Evolutionary conservation across 2,797 vertebrate genomes (phyloP).

Genomic region (Melanotaenia pygmaea): DNA sequence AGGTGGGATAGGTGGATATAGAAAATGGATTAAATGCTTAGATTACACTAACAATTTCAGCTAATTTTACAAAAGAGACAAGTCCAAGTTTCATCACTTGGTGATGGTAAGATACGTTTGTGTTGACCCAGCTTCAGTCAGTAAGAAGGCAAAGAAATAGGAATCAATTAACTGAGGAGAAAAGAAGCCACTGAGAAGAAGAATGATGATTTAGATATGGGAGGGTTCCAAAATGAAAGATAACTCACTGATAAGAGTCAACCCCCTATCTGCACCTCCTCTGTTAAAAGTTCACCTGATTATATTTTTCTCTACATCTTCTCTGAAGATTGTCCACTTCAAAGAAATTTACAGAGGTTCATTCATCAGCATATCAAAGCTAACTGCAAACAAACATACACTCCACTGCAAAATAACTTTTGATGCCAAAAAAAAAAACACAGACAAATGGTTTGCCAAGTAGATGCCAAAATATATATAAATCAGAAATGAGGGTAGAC

Average conservation of each 20-base stretch:
- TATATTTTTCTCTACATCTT: slow-evolving; percentile 28
- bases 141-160: no score
- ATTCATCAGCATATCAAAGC: slow-evolving; percentile 35
- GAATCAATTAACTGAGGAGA: slow-evolving; percentile 5
- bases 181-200: slow-evolving; percentile 11
- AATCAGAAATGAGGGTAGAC: slow-evolving; percentile 21
- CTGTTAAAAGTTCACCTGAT: slow-evolving; percentile 50
- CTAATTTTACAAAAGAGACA: no score
- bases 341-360: slow-evolving; percentile 28
- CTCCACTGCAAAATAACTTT: slow-evolving; percentile 22
- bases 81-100: no score
- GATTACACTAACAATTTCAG: no score
- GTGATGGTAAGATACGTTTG: no score
- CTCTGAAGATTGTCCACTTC: slow-evolving; percentile 32
- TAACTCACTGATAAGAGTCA: slow-evolving; percentile 21
- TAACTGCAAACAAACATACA: slow-evolving; percentile 12
- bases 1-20: no score
- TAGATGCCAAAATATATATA: slow-evolving; percentile 37
- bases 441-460: slow-evolving; percentile 62
- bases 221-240: slow-evolving; percentile 57
- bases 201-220: slow-evolving; percentile 33
- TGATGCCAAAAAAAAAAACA: slow-evolving; percentile 30
- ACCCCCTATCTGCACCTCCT: slow-evolving; percentile 43
- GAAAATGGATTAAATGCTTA: no score
- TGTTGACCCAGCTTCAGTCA: no score